Percentiles rank a stretch among this genome's conserved stretches.
phyloP scores from a whole-genome alignment of 2,797 vertebrate genomes.

The Parauchenoglanis punctatus region DNA sequence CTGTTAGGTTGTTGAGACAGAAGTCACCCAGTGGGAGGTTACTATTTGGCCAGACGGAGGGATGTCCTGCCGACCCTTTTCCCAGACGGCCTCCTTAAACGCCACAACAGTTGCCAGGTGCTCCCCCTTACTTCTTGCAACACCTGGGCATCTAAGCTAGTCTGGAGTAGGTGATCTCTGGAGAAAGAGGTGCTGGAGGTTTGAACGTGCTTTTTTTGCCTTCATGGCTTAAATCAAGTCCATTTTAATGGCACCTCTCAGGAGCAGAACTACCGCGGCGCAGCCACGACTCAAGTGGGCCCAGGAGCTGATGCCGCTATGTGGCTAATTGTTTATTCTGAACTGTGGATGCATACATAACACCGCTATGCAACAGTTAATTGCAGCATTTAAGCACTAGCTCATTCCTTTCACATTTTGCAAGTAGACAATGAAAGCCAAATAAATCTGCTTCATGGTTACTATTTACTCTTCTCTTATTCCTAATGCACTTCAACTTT shows the following conservation, averaged over 20 bases:
- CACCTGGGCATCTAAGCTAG: slow-evolving; percentile 35
- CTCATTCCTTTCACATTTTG: neutral
- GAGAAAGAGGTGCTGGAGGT: slow-evolving; percentile 5
- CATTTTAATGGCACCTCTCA: slow-evolving; percentile 21
- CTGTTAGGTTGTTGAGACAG: slow-evolving; percentile 49
- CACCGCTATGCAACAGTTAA: neutral
- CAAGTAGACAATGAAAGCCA: neutral
- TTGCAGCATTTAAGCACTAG: neutral
- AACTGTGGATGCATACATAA: neutral
- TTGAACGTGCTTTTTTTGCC: neutral
- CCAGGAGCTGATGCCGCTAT: neutral
- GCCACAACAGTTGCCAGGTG: slow-evolving; percentile 68
- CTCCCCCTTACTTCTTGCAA: slow-evolving; percentile 55
- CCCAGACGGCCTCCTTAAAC: slow-evolving; percentile 64
- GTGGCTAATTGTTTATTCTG: slow-evolving; percentile 9
- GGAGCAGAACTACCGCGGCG: neutral
- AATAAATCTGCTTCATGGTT: slow-evolving; percentile 1
- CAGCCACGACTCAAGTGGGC: neutral
- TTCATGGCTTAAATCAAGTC: slow-evolving; percentile 12
- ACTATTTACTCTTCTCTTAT: neutral
- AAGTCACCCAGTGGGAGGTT: slow-evolving; percentile 66
- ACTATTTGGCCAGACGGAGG: slow-evolving; percentile 61
- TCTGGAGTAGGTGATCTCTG: neutral
- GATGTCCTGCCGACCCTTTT: slow-evolving; percentile 66
- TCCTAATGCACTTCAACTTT: neutral